Percentiles rank a stretch among this genome's conserved stretches.
Evolutionary conservation across 1,140 invertebrate species (phyloP).

Genomic region (Drosophila kanapiae): DNA sequence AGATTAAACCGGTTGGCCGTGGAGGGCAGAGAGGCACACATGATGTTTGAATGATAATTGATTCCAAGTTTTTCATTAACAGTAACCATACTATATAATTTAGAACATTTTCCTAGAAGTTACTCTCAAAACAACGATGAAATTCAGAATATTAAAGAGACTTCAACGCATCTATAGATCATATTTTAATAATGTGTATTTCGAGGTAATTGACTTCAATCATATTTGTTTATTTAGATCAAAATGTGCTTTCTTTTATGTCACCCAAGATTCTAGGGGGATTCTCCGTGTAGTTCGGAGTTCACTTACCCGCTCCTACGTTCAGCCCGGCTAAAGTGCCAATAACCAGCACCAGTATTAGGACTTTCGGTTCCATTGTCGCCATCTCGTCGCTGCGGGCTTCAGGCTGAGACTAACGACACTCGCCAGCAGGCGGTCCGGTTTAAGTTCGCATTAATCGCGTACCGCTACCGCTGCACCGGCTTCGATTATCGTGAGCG

Average conservation of each 20-base stretch:
- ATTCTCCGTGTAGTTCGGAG: too few relatives aligned
- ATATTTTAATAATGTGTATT: not conserved
- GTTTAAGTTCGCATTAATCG: slow-evolving; percentile 21
- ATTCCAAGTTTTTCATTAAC: not conserved
- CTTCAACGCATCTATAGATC: too few relatives aligned
- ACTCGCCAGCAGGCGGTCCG: slow-evolving; percentile 10
- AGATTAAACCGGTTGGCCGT: slow-evolving; percentile 48
- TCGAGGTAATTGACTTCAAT: not conserved
- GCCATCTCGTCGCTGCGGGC: slow-evolving; percentile 45
- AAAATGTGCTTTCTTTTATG: not conserved
- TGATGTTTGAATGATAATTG: slow-evolving; percentile 1
- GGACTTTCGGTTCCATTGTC: slow-evolving; percentile 21
- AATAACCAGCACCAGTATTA: slow-evolving; percentile 19
- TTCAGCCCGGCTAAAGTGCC: slow-evolving; percentile 8
- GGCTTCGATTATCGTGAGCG: not conserved
- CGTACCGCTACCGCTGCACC: slow-evolving; percentile 19
- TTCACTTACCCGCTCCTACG: slow-evolving; percentile 42
- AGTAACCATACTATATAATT: not conserved
- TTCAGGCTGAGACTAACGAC: slow-evolving; percentile 51
- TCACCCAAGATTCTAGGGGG: not conserved
- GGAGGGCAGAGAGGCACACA: not conserved
- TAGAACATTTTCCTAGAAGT: not conserved
- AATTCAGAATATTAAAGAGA: not conserved
- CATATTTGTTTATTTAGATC: not conserved
- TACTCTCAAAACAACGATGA: too few relatives aligned